These are phyloP conservation scores for Drosophila mauritiana DNA, from an alignment of 1,140 invertebrate species.

Conservation along the genomic window DNA sequence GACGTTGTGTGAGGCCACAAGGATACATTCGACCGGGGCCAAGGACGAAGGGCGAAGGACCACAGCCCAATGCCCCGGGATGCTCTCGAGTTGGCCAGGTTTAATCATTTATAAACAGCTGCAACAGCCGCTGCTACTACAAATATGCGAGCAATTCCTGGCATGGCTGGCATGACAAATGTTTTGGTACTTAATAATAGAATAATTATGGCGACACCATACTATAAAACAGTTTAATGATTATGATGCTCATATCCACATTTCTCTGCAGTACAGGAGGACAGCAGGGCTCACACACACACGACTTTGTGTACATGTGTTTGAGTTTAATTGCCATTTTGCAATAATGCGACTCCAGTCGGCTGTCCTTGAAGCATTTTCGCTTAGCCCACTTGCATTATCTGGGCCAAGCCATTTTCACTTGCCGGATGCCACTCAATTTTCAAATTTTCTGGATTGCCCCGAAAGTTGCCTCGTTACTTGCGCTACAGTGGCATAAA, in stretches of 20 bases:
- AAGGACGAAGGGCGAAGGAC: slow-evolving; percentile 12
- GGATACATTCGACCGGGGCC: slow-evolving; percentile 30
- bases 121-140: slow-evolving; percentile 43
- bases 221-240: slow-evolving; percentile 79
- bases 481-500: slow-evolving; percentile 1
- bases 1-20: slow-evolving; percentile 53
- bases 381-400: slow-evolving; percentile 22
- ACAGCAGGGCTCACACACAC: slow-evolving; percentile 7
- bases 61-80: slow-evolving; percentile 27
- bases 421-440: slow-evolving; percentile 35
- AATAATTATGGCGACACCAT: slow-evolving; percentile 81
- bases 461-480: slow-evolving; percentile 30
- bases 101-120: slow-evolving; percentile 80
- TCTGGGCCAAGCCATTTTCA: slow-evolving; percentile 7
- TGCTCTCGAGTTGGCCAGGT: slow-evolving; percentile 59
- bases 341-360: slow-evolving; percentile 21
- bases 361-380: slow-evolving; percentile 9
- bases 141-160: slow-evolving; percentile 47
- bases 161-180: slow-evolving; percentile 76
- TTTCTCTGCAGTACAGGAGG: neutral
- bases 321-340: slow-evolving; percentile 44
- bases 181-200: slow-evolving; percentile 82
- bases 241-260: slow-evolving; percentile 59
- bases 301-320: neutral
- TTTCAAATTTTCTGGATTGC: slow-evolving; percentile 42